Percentiles rank a stretch among this genome's conserved stretches.
Evolutionary conservation across 2,888 invertebrate species (phyloP).

Genomic region (Linyphia triangularis): DNA sequence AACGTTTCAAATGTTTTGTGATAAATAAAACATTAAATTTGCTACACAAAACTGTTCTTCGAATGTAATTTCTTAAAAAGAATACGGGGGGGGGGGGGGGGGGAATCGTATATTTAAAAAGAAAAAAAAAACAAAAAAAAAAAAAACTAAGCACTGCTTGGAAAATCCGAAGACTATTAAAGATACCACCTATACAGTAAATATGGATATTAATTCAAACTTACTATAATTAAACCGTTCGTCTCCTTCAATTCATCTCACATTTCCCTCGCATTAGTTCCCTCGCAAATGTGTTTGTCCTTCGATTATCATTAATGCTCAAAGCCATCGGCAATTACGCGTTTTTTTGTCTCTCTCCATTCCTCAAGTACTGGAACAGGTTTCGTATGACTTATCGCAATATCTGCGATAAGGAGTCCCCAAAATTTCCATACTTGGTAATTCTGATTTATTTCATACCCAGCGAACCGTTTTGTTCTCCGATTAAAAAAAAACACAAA

Average conservation of each 20-base stretch:
- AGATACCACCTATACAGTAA: too few species aligned
- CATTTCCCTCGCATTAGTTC: background rate
- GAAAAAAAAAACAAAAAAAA: too few species aligned
- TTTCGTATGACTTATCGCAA: background rate
- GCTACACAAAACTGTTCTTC: too few species aligned
- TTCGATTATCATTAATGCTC: background rate
- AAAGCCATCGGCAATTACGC: background rate
- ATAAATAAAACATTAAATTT: too few species aligned
- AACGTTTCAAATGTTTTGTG: too few species aligned
- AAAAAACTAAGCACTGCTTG: too few species aligned
- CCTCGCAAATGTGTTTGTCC: background rate
- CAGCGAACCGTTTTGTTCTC: background rate
- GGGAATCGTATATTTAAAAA: too few species aligned
- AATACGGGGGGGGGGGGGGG: too few species aligned
- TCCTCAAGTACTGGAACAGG: background rate
- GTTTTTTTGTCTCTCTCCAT: background rate
- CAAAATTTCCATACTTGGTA: constrained; percentile 3
- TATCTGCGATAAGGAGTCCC: background rate
- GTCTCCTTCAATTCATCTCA: background rate
- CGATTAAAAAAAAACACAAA: background rate
- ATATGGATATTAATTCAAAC: too few species aligned
- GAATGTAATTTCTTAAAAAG: too few species aligned
- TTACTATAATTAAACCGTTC: too few species aligned
- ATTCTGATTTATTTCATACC: background rate
- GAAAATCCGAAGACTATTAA: too few species aligned